These are phyloP conservation scores for Pedicia rivosa DNA, from an alignment of 2,888 invertebrate genomes.

Conservation along the genomic window DNA sequence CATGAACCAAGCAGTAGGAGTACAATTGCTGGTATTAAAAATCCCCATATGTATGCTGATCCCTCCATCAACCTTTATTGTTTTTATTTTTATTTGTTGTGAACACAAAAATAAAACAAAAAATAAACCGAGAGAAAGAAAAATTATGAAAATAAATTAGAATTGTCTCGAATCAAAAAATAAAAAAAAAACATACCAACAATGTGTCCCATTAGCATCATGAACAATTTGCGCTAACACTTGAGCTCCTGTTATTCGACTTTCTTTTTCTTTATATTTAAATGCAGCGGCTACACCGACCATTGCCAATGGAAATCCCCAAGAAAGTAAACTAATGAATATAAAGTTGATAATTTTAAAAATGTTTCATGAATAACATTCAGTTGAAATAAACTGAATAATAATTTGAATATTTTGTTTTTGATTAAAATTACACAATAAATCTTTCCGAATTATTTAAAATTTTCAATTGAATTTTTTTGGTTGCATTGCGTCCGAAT, in stretches of 20 bases:
- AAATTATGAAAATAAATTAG: neutral
- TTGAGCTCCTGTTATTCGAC: slow-evolving; percentile 11
- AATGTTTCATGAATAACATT: too few species aligned
- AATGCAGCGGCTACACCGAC: slow-evolving; percentile 34
- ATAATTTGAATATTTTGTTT: neutral
- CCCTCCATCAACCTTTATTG: slow-evolving; percentile 16
- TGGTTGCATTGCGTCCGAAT: too few species aligned
- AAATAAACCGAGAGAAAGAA: neutral
- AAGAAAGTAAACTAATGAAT: slow-evolving; percentile 41
- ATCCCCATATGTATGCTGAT: slow-evolving; percentile 17
- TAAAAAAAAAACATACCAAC: slow-evolving; percentile 13
- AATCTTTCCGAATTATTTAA: neutral
- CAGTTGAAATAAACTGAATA: slow-evolving; percentile 1
- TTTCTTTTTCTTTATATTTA: slow-evolving; percentile 32
- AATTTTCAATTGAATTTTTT: neutral
- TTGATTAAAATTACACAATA: neutral
- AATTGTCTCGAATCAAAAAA: neutral
- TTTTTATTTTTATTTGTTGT: neutral
- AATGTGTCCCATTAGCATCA: slow-evolving; percentile 15
- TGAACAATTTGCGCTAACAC: slow-evolving; percentile 12
- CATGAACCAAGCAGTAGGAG: slow-evolving; percentile 32
- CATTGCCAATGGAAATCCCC: slow-evolving; percentile 43
- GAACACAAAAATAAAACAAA: neutral
- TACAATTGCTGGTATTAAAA: slow-evolving; percentile 30
- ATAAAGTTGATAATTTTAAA: too few species aligned